phyloP scores from a whole-genome alignment of 2,113 vertebrate species.

The Patagioenas fasciata region DNA sequence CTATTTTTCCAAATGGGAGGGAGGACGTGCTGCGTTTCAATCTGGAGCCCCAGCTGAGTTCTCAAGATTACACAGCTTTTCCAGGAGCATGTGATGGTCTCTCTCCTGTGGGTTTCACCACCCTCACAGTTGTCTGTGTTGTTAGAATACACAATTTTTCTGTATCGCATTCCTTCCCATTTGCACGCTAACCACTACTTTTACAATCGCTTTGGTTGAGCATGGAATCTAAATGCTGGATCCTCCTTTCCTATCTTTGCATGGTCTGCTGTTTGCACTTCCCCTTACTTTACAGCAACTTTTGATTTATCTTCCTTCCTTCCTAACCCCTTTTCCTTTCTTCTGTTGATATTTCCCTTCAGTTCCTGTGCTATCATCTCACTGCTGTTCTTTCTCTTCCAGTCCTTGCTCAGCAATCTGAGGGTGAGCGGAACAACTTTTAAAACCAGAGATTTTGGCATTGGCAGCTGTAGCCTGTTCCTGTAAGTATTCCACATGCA shows the following conservation, averaged over 20 bases:
- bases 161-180: neutral
- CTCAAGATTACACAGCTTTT: neutral
- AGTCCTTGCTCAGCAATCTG: neutral
- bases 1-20: fast-evolving
- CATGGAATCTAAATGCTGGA: neutral
- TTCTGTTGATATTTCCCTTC: neutral
- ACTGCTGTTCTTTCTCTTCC: neutral
- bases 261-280: neutral
- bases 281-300: neutral
- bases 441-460: neutral
- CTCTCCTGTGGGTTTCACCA: neutral
- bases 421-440: neutral
- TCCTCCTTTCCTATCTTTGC: neutral
- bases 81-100: fast-evolving
- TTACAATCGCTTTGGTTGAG: neutral
- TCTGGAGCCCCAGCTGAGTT: neutral
- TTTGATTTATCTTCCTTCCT: neutral
- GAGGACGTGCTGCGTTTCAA: neutral
- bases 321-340: neutral
- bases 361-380: neutral
- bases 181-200: neutral
- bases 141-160: neutral
- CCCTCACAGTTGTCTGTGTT: neutral
- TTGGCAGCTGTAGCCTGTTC: neutral
- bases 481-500: neutral